phyloP scores from a whole-genome alignment of 2,888 invertebrate species.

The Megamerina dolium region DNA sequence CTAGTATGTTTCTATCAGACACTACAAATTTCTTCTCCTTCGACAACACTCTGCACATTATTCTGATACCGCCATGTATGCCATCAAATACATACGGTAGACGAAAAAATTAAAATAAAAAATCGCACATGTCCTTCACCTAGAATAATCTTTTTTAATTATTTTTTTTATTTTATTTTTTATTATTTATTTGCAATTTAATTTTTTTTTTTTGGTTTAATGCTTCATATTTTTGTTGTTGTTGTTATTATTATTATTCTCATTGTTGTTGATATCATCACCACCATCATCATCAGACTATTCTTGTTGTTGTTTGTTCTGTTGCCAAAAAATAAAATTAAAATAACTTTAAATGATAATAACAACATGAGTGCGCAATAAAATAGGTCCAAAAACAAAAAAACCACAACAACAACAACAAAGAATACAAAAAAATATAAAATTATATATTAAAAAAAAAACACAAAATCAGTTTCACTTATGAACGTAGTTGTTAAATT shows the following conservation, averaged over 20 bases:
- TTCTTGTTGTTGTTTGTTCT: too few species aligned
- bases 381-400: slow-evolving; percentile 18
- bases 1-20: too few species aligned
- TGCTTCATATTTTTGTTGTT: slow-evolving; percentile 11
- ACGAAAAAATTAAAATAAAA: slow-evolving; percentile 10
- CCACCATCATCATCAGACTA: too few species aligned
- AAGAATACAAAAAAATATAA: slow-evolving; percentile 19
- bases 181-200: slow-evolving; percentile 9
- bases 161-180: slow-evolving; percentile 23
- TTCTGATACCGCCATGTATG: too few species aligned
- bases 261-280: slow-evolving; percentile 9
- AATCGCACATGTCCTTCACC: slow-evolving; percentile 39
- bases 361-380: slow-evolving; percentile 6
- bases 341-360: slow-evolving; percentile 11
- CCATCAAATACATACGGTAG: neutral
- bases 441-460: too few species aligned
- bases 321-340: slow-evolving; percentile 18
- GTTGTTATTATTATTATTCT: slow-evolving; percentile 8
- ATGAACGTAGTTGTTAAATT: too few species aligned
- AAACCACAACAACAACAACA: slow-evolving; percentile 13
- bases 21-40: too few species aligned
- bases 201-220: neutral
- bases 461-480: too few species aligned
- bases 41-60: too few species aligned
- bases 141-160: slow-evolving; percentile 35